Evolutionary conservation across 2,113 vertebrate species (phyloP), one percentile per base, ranked within the genome.

Genomic region (Piliocolobus tephrosceles): DNA sequence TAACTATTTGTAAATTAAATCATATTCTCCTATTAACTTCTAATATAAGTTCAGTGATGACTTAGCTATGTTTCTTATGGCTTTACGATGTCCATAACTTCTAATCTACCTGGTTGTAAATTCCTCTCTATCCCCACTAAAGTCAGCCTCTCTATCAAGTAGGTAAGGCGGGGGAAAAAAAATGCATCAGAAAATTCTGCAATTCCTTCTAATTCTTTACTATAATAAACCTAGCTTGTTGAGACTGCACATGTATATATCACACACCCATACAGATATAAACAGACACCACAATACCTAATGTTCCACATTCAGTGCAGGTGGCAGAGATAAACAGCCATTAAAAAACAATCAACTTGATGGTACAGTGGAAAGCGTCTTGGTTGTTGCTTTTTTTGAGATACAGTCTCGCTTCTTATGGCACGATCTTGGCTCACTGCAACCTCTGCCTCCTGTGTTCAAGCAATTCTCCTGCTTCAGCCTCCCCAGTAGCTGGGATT

Each of bases 1-100:
- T 84, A 90, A 58, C 32, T 95, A 82, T 90, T 85, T 88, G 25
- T 66, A 95, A 93, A 83, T 93, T 57, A 91, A 85, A 38, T 72
- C 17, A 70, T 32, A 91, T 72, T 91, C 38, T 86, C 58, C 13
- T 84, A 70, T n/a, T 96, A 68, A 94, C 73, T 94, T 94, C 47
- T 23, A 87, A 25, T 30, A 57, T 23, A 75, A 68, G 12, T 58
- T 86, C n/a, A 43, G 47, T n/a, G 58, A 81, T 92, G 30, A 86
- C 52, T 72, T 66, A 22, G 32, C 12, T 20, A 32, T 43, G 22
- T 75, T 47, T 75, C 68, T 50, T 81, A 1, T 47, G 89, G 47
- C 38, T 95, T 43, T 57, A 43, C 3, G 30, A 47, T 38, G 2
- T 68, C 58, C 3, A 30, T 45, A 78, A 95, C 45, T 95, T 96